Evolutionary conservation across 2,797 vertebrate genomes (phyloP), one percentile per base, ranked within the genome.

Genomic region (Alfaro cultratus): DNA sequence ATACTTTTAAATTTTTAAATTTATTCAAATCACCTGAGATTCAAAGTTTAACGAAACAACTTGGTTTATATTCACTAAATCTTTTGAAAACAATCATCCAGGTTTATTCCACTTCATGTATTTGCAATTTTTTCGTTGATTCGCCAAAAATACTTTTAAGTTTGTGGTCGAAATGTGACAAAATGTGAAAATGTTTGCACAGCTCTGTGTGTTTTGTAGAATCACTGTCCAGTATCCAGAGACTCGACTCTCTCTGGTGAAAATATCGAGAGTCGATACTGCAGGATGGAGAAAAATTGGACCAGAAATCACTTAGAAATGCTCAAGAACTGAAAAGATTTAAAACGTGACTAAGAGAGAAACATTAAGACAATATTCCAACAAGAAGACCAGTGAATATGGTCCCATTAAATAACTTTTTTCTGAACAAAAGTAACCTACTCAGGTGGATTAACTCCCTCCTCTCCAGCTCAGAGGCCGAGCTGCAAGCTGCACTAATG

Each of bases 401-500:
- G 10, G 26, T 2, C 12, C 45, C 23, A 11, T n/a, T 46, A n/a
- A 46, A 45, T 68, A 13, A n/a, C 10, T 13, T 41, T 43, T 26
- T 13, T 5, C 5, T 70, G 13, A 70, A 70, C 6, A 0, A 43
- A 43, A 45, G 26, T 12, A 70, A 70, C 36, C 5, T 10, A 16
- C 67, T 45, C 68, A 71, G 68, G 41, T 45, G 13, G 68, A 71
- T 71, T 46, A 71, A 5, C 68, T 71, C 5, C 67, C 10, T 70
- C 67, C 67, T 43, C 39, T 26, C 39, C 64, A 39, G 36, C 39
- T 23, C 10, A 41, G 36, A 67, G 7, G 9, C 39, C 0, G 67
- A 43, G 67, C 67, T 68, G 36, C 67, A n/a, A 70, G 39, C 67
- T 70, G 68, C 68, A 45, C 68, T 71, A 71, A 71, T 71, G 46